Evolutionary conservation across 2,797 vertebrate genomes (phyloP), one percentile per base, ranked within the genome.

Genomic region (Sphaeramia orbicularis): DNA sequence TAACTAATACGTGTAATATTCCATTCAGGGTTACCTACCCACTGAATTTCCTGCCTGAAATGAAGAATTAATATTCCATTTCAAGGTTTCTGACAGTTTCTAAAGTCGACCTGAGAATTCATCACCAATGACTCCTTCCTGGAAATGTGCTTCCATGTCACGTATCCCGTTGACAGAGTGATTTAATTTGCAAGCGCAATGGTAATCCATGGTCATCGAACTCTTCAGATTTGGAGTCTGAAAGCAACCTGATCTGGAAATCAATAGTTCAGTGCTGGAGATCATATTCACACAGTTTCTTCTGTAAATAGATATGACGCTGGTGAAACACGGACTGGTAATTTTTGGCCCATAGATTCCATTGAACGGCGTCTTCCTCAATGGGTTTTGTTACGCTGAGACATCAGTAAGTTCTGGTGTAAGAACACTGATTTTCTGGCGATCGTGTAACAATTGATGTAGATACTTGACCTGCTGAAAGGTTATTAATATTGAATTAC

Each of bases 401-500:
- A 16, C 37, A 21, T 48, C 11, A 27, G 10, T 42, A 14, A 55
- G 36, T 42, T 32, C 35, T 27, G 24, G 24, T 35, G 40, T 16
- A 42, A 2, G 24, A 55, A 50, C 63, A 48, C 14, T 43, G 73
- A 74, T 66, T 62, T 52, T 58, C 5, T 45, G 21, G 61, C 37
- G 49, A 62, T 61, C 63, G 16, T 62, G 40, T 74, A 56, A 80
- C 44, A 65, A 62, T 57, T 64, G 48, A 55, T 56, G 64, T 53
- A 43, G 72, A 78, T 38, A 79, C 65, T 75, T 74, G 65, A 86
- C 57, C 59, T 65, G 50, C 21, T 24, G 52, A 62, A 44, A 60
- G 50, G 56, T 69, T 69, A 42, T 81, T 67, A 57, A 64, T 35
- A 71, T 78, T 78, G 65, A 68, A 70, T 77, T 82, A 68, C 80